Base-by-base conservation (phyloP, 2,797 vertebrate genomes). In the Aselliscus stoliczkanus region DNA sequence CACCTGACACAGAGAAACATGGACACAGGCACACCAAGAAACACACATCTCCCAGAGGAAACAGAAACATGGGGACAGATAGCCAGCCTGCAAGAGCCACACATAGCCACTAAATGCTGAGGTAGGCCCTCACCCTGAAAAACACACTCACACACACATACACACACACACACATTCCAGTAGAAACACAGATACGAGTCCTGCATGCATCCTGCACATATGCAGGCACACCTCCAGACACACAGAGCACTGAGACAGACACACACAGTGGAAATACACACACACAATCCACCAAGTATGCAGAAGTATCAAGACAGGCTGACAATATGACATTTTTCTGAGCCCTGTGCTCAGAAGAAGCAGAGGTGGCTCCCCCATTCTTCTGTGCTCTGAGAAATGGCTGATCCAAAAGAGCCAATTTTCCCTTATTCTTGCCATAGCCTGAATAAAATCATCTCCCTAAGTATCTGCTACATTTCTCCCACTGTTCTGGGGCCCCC, bases 401-500 rank as follows among this genome's bases (percentile, higher is more conserved):
- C 12, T 1, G 13, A 23, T 3, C n/a, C 42, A 4, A 1, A 69
- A 80, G 20, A 39, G 8, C 31, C 6, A 2, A 39, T 29, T 23
- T 42, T 47, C 34, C 20, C 31, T 12, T 8, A 11, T 9, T 14
- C 72, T 31, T 29, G 3, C 80, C 21, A 1, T 18, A 5, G 5
- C 21, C 23, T 6, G 56, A 88, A 18, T 23, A 31, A 42, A 67
- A 44, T n/a, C 37, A 15, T 18, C 47, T 87, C 7, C 5, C 31
- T 50, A 34, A 4, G 2, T 21, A 23, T 50, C 29, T 1, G 11
- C 11, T 34, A 1, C 18, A 2, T 23, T 15, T 39, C 17, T 15
- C 29, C 0, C 5, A 1, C 0, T 2, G 39, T 44, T 44, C 65
- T 34, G 60, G 37, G 3, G 27, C 34, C 81, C 56, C 2, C 6